Conservation (phyloP, 1,140 invertebrate genomes). For the Rhopalosiphum maidis region DNA sequence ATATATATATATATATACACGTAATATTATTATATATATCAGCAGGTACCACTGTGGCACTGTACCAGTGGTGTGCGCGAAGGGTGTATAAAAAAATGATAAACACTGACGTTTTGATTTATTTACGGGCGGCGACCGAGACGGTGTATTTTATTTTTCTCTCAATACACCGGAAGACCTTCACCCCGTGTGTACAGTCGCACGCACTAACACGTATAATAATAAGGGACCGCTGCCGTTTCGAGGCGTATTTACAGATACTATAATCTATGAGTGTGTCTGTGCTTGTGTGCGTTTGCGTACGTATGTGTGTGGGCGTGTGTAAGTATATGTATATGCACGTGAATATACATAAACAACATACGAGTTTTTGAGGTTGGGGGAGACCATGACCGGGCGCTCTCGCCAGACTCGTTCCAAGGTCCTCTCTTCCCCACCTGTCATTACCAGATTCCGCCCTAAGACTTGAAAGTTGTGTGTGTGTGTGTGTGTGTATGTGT, state of each 20-base stretch:
- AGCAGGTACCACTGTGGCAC: neutral
- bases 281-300: neutral
- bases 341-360: neutral
- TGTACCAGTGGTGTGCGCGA: neutral
- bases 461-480: neutral
- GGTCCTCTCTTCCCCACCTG: neutral
- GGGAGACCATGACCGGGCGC: neutral
- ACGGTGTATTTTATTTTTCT: slow-evolving; percentile 3
- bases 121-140: neutral
- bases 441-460: neutral
- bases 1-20: neutral
- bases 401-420: neutral
- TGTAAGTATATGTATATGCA: neutral
- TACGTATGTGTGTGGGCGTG: neutral
- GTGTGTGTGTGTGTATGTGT: neutral
- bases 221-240: slow-evolving; percentile 17
- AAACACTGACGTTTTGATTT: slow-evolving; percentile 41
- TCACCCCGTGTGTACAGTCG: slow-evolving; percentile 16
- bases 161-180: slow-evolving; percentile 21
- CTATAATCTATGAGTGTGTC: neutral
- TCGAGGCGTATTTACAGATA: neutral
- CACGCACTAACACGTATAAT: neutral
- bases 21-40: neutral
- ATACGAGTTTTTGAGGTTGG: neutral
- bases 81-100: slow-evolving; percentile 4